Base-by-base conservation (phyloP, 2,888 invertebrate genomes). In the Hirudinaria manillensis region DNA sequence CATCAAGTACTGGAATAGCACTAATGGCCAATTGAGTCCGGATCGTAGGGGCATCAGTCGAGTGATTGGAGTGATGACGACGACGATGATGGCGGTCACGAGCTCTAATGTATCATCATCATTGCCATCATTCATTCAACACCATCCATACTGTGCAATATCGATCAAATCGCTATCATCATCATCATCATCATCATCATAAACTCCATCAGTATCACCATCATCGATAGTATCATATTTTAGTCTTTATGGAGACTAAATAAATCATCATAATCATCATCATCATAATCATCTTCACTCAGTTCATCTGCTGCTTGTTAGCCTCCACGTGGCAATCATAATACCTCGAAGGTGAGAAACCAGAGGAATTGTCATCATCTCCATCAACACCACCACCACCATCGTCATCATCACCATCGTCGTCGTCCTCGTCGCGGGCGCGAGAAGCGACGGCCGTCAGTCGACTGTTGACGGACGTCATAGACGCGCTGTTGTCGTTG, bases 251-350 rank as follows among this genome's bases (percentile, higher is more conserved):
- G 65, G 65, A 38, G 51, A 68, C n/a, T n/a, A n/a, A n/a, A n/a
- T n/a, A n/a, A n/a, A n/a, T n/a, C 61, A 73, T 32, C 73, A 65
- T 32, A 61, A 73, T 65, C 73, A 73, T 32, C 74, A 74, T 74
- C 74, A 66, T 74, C 74, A 66, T 65, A 36, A 70, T n/a, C 61
- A n/a, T 61, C 61, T 27, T 61, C 61, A 24, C 24, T 61, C 61
- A 24, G 29, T 29, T 29, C 61, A n/a, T 61, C 61, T 27, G 24
- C 6, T 61, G 24, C 24, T 61, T 29, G 61, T 61, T 7, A 29
- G 3, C 61, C 61, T 27, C 61, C 3, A 61, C 6, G 6, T 27
- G 61, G 13, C 61, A 61, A n/a, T 61, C 61, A 10, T 61, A 61
- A 61, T 61, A 61, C 24, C 29, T 24, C 24, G 24, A 27, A n/a